Evolutionary conservation across 2,113 vertebrate species (phyloP).

Genomic region (Toxotes jaculatrix): DNA sequence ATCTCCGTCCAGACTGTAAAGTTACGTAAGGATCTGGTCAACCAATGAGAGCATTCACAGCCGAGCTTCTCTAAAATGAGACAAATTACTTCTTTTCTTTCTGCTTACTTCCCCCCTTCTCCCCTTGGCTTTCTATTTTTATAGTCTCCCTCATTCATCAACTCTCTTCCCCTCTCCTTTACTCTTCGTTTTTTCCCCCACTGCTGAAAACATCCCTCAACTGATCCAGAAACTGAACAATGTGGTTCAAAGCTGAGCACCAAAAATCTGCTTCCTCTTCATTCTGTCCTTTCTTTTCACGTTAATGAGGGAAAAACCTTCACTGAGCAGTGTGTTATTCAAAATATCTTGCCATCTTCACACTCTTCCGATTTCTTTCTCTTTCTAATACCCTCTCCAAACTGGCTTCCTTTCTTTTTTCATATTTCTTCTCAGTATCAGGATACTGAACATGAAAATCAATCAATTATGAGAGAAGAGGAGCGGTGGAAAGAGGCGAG

Average conservation of each 20-base stretch:
- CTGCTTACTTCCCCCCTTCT: conserved; percentile 39
- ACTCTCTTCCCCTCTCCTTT: conserved; percentile 42
- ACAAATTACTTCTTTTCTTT: conserved; percentile 64
- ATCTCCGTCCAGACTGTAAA: conserved; percentile 18
- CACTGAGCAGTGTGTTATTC: conserved; percentile 38
- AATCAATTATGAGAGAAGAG: conserved; percentile 33
- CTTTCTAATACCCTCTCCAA: conserved; percentile 20
- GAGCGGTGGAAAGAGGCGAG: background rate
- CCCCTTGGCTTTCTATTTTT: conserved; percentile 67
- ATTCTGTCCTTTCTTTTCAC: conserved; percentile 53
- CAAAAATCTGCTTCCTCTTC: conserved; percentile 57
- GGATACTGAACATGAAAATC: conserved; percentile 47
- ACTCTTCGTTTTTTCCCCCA: conserved; percentile 18
- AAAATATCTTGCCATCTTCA: conserved; percentile 43
- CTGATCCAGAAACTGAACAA: conserved; percentile 57
- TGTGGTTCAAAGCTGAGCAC: conserved; percentile 54
- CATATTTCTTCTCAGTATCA: conserved; percentile 29
- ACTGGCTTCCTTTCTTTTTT: conserved; percentile 28
- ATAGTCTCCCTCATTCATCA: conserved; percentile 69
- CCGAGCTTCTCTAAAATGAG: conserved; percentile 55
- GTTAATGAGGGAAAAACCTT: conserved; percentile 60
- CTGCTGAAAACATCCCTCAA: conserved; percentile 55
- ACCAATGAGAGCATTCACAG: conserved; percentile 57
- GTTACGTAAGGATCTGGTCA: conserved; percentile 33
- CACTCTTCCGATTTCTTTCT: conserved; percentile 32